Conservation (phyloP, 2,888 invertebrate genomes). For the Dichetophora obliterata region DNA sequence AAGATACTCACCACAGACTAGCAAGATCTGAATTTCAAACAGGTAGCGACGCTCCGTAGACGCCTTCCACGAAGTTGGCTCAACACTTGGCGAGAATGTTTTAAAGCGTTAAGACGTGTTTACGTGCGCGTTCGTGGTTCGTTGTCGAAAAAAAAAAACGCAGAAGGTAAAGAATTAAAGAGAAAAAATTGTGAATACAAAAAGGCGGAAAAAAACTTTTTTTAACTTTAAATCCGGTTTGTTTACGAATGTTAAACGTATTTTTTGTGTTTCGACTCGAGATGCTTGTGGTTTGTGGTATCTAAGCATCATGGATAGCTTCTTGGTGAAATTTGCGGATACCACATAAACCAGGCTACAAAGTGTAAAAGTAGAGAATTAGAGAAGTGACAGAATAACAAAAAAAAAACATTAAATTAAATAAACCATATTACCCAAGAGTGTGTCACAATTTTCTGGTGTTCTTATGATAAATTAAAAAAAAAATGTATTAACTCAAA, state of each 20-base stretch:
- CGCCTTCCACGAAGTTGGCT: constrained; percentile 4
- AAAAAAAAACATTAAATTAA: background rate
- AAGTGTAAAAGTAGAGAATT: constrained; percentile 1
- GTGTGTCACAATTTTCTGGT: background rate
- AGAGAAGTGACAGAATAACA: background rate
- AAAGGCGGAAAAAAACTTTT: constrained; percentile 25
- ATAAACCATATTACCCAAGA: too few relatives aligned
- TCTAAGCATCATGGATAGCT: background rate
- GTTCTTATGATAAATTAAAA: background rate
- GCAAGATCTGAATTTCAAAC: constrained; percentile 45
- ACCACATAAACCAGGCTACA: background rate
- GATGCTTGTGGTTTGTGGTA: too few relatives aligned
- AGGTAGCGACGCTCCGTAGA: constrained; percentile 36
- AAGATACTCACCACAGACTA: constrained; percentile 44
- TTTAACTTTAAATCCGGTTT: constrained; percentile 23
- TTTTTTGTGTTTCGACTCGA: background rate
- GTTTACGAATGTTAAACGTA: constrained; percentile 2
- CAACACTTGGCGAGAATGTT: constrained; percentile 58
- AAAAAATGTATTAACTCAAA: too few relatives aligned
- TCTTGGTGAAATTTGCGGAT: constrained; percentile 8
- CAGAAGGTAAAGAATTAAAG: constrained; percentile 1
- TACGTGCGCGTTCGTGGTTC: constrained; percentile 44
- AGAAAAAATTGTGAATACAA: constrained; percentile 10
- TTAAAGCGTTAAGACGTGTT: constrained; percentile 60
- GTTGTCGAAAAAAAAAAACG: background rate